Conservation (phyloP, 2,888 invertebrate species). For the Conops quadrifasciatus region DNA sequence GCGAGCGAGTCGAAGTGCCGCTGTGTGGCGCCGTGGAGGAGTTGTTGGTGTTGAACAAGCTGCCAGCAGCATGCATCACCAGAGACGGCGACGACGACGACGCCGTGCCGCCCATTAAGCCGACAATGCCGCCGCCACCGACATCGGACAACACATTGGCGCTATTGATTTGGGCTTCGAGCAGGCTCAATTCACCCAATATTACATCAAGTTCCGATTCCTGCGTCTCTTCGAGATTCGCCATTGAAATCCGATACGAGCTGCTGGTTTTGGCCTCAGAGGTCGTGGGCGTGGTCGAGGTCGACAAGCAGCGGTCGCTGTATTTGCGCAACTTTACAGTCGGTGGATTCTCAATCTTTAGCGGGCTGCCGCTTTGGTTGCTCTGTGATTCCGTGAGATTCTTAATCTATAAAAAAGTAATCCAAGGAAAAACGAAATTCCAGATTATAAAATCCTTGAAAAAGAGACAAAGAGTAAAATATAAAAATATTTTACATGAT, state of each 20-base stretch:
- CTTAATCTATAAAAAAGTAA: conserved; percentile 45
- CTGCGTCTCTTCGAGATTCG: conserved; percentile 93
- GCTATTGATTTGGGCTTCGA: conserved; percentile 72
- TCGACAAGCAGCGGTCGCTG: conserved; percentile 52
- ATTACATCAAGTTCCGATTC: conserved; percentile 98
- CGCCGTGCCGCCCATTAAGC: conserved; percentile 9
- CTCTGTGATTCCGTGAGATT: conserved; percentile 45
- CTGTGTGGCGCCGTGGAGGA: conserved; percentile 63
- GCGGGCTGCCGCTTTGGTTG: conserved; percentile 39
- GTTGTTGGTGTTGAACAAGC: conserved; percentile 27
- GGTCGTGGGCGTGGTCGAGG: conserved; percentile 30
- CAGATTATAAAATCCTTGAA: not conserved
- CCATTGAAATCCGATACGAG: conserved; percentile 88
- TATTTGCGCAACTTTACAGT: conserved; percentile 56
- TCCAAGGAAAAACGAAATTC: not conserved
- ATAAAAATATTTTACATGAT: not conserved
- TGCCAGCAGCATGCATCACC: conserved; percentile 17
- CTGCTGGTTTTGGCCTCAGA: conserved; percentile 50
- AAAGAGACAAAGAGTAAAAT: not conserved
- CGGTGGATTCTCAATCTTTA: conserved; percentile 39
- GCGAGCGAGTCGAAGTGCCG: conserved; percentile 53
- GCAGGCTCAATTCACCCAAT: conserved; percentile 91
- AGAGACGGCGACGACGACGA: not conserved
- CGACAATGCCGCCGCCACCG: conserved; percentile 17
- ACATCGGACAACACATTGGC: conserved; percentile 48